Percentiles rank a stretch among this genome's conserved stretches.
Evolutionary conservation across 2,797 vertebrate species (phyloP).

Genomic region (Pampus argenteus): DNA sequence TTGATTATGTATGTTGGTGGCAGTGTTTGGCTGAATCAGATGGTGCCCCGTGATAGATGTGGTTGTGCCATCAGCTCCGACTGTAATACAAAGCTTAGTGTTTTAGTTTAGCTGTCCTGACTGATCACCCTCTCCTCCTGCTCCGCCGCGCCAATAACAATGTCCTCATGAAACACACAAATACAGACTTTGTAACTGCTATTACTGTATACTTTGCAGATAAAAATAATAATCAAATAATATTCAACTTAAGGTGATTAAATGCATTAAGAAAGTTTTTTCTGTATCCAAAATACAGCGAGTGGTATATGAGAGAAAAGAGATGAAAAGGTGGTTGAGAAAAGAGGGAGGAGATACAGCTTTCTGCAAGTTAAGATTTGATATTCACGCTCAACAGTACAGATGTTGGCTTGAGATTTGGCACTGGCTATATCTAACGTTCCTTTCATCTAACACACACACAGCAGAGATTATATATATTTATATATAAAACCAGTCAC

Average conservation of each 20-base stretch:
- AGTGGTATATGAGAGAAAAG: slow-evolving; percentile 38
- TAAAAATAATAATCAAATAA: too few species aligned
- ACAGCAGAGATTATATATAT: too few species aligned
- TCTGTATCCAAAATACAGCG: slow-evolving; percentile 22
- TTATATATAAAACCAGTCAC: too few species aligned
- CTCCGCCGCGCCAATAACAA: slow-evolving; percentile 7
- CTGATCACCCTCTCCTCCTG: slow-evolving; percentile 18
- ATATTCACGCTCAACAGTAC: slow-evolving; percentile 39
- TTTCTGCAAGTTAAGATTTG: slow-evolving; percentile 66
- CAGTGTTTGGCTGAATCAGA: slow-evolving; percentile 12
- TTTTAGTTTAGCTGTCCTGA: slow-evolving; percentile 45
- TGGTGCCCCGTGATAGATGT: slow-evolving; percentile 50
- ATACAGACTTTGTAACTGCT: slow-evolving; percentile 32
- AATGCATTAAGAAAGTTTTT: slow-evolving; percentile 34
- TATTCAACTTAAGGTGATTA: slow-evolving; percentile 1
- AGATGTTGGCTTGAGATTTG: slow-evolving; percentile 11
- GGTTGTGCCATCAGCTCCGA: slow-evolving; percentile 2
- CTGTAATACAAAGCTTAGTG: slow-evolving; percentile 63
- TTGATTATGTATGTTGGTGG: slow-evolving; percentile 27
- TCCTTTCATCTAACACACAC: slow-evolving; percentile 25
- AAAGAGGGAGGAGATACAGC: slow-evolving; percentile 52
- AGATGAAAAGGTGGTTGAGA: slow-evolving; percentile 60
- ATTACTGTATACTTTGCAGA: slow-evolving; percentile 32
- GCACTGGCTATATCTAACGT: slow-evolving; percentile 10
- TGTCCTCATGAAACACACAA: slow-evolving; percentile 26